phyloP scores from a whole-genome alignment of 2,113 vertebrate genomes.

The Madoqua kirkii region DNA sequence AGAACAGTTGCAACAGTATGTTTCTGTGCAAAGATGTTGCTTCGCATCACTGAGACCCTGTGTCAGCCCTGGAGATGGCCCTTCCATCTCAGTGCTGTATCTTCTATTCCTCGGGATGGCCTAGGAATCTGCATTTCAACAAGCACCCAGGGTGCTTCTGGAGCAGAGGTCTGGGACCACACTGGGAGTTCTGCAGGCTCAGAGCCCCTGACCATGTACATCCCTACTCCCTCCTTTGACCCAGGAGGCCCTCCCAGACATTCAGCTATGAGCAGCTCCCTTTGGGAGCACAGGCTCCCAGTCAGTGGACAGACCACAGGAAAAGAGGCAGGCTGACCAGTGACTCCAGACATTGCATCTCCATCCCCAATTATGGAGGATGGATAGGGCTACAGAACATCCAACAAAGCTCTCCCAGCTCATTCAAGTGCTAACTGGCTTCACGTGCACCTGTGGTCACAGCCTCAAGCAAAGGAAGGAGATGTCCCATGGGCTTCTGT shows the following conservation, averaged over 20 bases:
- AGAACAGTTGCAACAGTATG: background rate
- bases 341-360: background rate
- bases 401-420: background rate
- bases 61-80: background rate
- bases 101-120: background rate
- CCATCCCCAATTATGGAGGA: background rate
- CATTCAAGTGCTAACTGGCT: background rate
- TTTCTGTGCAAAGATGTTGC: background rate
- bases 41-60: rapidly evolving
- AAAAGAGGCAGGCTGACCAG: background rate
- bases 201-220: background rate
- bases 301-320: background rate
- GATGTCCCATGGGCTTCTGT: background rate
- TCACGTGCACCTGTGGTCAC: background rate
- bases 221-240: background rate
- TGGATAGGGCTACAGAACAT: background rate
- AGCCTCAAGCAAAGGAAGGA: background rate
- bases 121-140: background rate
- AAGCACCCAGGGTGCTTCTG: background rate
- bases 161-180: background rate
- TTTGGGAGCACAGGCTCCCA: background rate
- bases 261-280: background rate
- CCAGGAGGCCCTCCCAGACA: background rate
- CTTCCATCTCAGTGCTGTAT: background rate
- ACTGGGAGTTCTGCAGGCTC: background rate